Conservation (phyloP, 1,140 invertebrate species). For the Globodera rostochiensis region DNA sequence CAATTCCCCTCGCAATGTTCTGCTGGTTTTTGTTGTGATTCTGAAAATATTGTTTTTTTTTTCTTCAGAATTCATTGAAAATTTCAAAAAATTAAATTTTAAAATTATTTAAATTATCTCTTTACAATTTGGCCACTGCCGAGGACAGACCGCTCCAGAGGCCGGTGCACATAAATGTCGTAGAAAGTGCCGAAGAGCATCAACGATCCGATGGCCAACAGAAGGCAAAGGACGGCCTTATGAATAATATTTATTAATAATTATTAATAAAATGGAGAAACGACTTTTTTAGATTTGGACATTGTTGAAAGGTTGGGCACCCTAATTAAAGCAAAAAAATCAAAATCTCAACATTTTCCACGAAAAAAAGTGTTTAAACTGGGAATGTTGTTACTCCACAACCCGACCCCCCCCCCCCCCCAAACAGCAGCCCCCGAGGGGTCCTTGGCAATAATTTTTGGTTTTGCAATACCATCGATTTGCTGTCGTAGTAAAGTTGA, state of each 20-base stretch:
- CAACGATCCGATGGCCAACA: constrained; percentile 53
- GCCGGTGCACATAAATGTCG: constrained; percentile 52
- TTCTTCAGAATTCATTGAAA: neutral
- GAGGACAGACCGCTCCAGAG: constrained; percentile 29
- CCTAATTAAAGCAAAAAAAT: too few relatives aligned
- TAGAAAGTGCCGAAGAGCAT: constrained; percentile 62
- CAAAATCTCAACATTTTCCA: too few relatives aligned
- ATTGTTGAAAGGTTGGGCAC: too few relatives aligned
- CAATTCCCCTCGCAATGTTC: neutral
- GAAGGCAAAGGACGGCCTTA: constrained; percentile 40
- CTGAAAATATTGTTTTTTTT: neutral
- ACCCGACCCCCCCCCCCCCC: too few relatives aligned
- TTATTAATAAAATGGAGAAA: too few relatives aligned
- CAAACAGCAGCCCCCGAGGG: too few relatives aligned
- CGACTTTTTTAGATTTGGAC: too few relatives aligned
- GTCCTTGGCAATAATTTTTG: too few relatives aligned
- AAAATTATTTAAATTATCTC: neutral
- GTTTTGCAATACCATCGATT: constrained; percentile 43
- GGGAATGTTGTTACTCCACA: too few relatives aligned
- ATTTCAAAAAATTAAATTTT: neutral
- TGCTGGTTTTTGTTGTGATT: neutral
- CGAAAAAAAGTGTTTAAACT: too few relatives aligned
- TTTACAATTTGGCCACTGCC: neutral
- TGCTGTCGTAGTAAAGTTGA: constrained; percentile 49
- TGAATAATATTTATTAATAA: too few relatives aligned